Evolutionary conservation across 2,797 vertebrate genomes (phyloP), one percentile per base, ranked within the genome.

Genomic region (Ambastaia sidthimunki): DNA sequence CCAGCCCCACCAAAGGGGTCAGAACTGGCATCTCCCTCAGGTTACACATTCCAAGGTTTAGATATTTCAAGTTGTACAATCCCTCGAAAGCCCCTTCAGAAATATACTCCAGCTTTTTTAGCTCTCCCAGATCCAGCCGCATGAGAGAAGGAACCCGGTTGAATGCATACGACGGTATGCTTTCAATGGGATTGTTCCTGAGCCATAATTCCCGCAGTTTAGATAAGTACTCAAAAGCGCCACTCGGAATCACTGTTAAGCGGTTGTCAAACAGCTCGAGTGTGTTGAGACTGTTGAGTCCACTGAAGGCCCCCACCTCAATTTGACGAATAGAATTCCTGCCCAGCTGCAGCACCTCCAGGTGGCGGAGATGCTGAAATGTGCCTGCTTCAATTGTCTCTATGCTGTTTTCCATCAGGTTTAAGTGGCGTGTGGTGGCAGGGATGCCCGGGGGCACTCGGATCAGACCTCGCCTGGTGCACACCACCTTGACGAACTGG

Each of bases 371-470:
- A 91, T 98, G 95, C 25, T 97, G 93, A 90, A 99, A 99, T 0
- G 96, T 98, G 86, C 97, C 98, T 0, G 97, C 97, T 90, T 98
- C 96, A 90, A 99, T 97, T 89, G 95, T 89, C 91, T 96, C 96
- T 90, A 99, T 99, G 90, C 96, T 96, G 93, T 99, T 99, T 91
- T 99, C 98, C 98, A 99, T 99, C 80, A 99, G 93, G 91, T 98
- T 98, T 89, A 99, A 95, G 87, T 97, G 95, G 37, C 97, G 94
- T 71, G 97, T 97, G 91, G 96, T 97, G 88, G 95, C 88, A 31
- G 97, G 98, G 88, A 99, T 96, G 80, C 97, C 97, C 4, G 93
- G 94, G 55, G 97, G 97, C 70, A 98, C 97, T 87, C 94, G 93
- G 1, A 95, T 91, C 81, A 99, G 93, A 83, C 97, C 93, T 34